Evolutionary conservation across 2,113 vertebrate species (phyloP), one percentile per base, ranked within the genome.

Genomic region (Steatornis caripensis): DNA sequence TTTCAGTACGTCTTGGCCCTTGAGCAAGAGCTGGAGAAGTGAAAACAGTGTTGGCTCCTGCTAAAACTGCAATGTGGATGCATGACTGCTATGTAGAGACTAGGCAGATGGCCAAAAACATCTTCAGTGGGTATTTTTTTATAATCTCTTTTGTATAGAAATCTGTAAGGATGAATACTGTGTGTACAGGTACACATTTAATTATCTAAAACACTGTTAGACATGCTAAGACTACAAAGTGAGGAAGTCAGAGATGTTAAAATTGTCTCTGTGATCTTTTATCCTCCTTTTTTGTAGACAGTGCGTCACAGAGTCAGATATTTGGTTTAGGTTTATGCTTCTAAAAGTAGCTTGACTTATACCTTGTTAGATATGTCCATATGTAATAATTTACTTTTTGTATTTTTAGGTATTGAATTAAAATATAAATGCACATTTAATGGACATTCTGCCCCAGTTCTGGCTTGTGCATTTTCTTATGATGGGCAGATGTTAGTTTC

Each of bases 391-490:
- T 62, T 70, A 6, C 29, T 62, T 76, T 43, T 81, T 92, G 16
- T 84, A 9, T 53, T 77, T 96, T 93, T 95, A 99, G 99, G 95
- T 88, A 97, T 96, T 94, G 87, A 92, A 89, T 95, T 99, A 95
- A 98, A 97, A 96, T 96, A 97, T 72, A 98, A 98, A 72, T 98
- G 97, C 89, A 98, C 97, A 3, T 89, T 99, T 87, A 97, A 74
- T 62, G 98, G 97, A 60, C 99, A 99, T 91, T 97, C 97, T 36
- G 98, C 98, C 82, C 99, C 99, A 10, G 98, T 99, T 85, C 97
- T 99, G 94, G 98, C 98, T 48, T 99, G 99, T 96, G 98, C 98
- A 11, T 99, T 99, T 97, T 99, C 99, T 7, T 97, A 93, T 57
- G 98, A 99, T 65, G 99, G 99, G n/a, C 97, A 98, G 87, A 96